Evolutionary conservation across 2,113 vertebrate species (phyloP).

Genomic region (Oreochromis aureus): DNA sequence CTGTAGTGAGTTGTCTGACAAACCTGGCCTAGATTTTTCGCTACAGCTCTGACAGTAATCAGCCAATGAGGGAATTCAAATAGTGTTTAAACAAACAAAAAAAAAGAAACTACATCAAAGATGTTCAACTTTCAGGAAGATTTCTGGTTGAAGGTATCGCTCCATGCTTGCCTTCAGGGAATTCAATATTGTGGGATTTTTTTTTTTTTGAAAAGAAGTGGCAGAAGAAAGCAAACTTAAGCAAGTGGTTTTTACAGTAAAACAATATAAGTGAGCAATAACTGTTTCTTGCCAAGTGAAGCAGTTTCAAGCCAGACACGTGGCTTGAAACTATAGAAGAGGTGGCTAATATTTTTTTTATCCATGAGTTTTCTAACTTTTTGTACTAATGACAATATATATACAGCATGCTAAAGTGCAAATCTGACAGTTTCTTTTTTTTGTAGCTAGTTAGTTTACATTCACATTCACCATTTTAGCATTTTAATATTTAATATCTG

Average conservation of each 20-base stretch:
- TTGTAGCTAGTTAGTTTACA: not conserved
- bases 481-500: not conserved
- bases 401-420: fast-evolving
- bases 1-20: not conserved
- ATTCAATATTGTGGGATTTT: not conserved
- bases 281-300: not conserved
- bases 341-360: not conserved
- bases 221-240: not conserved
- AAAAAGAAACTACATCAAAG: not conserved
- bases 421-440: not conserved
- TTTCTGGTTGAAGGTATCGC: not conserved
- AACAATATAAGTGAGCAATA: not conserved
- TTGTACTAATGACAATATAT: not conserved
- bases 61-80: constrained; percentile 16
- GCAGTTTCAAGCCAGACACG: no score
- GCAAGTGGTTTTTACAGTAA: not conserved
- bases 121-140: not conserved
- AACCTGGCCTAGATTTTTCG: constrained; percentile 8
- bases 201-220: not conserved
- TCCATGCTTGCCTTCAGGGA: not conserved
- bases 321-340: not conserved
- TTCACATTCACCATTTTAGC: not conserved
- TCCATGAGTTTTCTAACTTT: not conserved
- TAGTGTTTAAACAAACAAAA: not conserved
- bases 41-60: constrained; percentile 13